These are phyloP conservation scores for Drosophila prostipennis DNA, from an alignment of 2,888 invertebrate species.

Conservation along the genomic window DNA sequence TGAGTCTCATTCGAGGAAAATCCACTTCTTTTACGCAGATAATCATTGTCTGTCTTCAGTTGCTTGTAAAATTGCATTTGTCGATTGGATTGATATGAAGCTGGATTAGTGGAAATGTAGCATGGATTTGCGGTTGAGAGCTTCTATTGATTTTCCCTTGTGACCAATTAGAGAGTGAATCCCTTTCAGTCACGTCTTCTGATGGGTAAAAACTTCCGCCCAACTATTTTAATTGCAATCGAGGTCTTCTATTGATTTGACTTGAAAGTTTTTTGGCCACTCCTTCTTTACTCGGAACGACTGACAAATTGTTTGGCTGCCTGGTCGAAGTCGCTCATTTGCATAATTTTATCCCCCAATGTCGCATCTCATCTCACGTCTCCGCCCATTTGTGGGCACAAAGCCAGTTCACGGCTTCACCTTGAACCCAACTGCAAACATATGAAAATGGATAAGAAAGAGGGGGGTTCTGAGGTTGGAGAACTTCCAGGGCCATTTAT, in stretches of 20 bases:
- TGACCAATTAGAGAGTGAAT: constrained; percentile 55
- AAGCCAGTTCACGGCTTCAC: constrained; percentile 56
- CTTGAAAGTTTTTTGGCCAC: constrained; percentile 51
- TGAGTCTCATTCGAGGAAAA: constrained; percentile 30
- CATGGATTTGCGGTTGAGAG: constrained; percentile 1
- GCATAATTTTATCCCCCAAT: constrained; percentile 61
- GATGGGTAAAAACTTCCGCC: constrained; percentile 35
- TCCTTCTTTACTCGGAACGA: constrained; percentile 10
- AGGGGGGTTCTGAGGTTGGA: constrained; percentile 18
- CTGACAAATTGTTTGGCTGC: constrained; percentile 68
- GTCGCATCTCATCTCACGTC: constrained; percentile 14
- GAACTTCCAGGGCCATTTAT: constrained; percentile 60
- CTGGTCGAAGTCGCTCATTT: constrained; percentile 55
- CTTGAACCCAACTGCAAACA: constrained; percentile 61
- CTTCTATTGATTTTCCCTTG: constrained; percentile 51
- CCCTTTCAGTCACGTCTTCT: constrained; percentile 52
- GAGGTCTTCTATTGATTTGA: constrained; percentile 56
- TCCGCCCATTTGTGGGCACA: constrained; percentile 19
- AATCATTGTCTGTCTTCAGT: constrained; percentile 43
- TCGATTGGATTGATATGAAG: constrained; percentile 31
- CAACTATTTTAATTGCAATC: constrained; percentile 67
- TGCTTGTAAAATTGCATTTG: constrained; percentile 51
- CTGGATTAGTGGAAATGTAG: constrained; percentile 13
- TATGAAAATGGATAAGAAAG: constrained; percentile 16
- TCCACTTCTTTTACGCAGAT: constrained; percentile 7